These are phyloP conservation scores for Suricata suricatta DNA, from an alignment of 2,113 vertebrate species.

Conservation along the genomic window DNA sequence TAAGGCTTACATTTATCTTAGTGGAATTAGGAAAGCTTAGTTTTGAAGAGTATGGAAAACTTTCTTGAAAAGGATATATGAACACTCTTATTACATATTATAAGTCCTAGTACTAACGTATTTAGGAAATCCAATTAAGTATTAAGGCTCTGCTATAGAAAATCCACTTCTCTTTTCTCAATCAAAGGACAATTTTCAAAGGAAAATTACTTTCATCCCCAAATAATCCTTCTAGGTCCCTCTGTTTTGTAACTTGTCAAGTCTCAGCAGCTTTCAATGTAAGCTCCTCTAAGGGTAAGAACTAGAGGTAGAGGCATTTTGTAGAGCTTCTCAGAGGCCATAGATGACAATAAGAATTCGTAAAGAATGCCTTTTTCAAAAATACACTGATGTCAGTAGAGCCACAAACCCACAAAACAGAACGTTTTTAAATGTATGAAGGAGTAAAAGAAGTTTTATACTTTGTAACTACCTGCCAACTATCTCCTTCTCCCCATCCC, in stretches of 20 bases:
- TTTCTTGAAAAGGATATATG: conserved; percentile 30
- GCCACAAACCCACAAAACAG: background rate
- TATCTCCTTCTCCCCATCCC: background rate
- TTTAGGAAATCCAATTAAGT: conserved; percentile 59
- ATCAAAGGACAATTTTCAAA: conserved; percentile 54
- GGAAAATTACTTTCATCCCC: conserved; percentile 39
- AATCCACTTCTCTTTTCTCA: conserved; percentile 58
- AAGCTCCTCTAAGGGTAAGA: background rate
- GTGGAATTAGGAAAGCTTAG: conserved; percentile 29
- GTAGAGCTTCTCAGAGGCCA: background rate
- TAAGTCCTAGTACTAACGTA: conserved; percentile 40
- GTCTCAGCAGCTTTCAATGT: conserved; percentile 2
- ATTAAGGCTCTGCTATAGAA: conserved; percentile 26
- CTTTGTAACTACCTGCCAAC: background rate
- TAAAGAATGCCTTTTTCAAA: conserved; percentile 4
- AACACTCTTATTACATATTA: conserved; percentile 33
- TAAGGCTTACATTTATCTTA: conserved; percentile 37
- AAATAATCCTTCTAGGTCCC: conserved; percentile 6
- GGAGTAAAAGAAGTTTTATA: conserved; percentile 36
- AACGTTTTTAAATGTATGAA: background rate
- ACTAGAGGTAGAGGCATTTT: background rate
- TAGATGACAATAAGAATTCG: background rate
- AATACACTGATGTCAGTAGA: background rate
- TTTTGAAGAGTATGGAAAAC: background rate
- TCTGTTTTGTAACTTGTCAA: background rate